phyloP scores from a whole-genome alignment of 2,888 invertebrate species.

The Phalera bucephala region DNA sequence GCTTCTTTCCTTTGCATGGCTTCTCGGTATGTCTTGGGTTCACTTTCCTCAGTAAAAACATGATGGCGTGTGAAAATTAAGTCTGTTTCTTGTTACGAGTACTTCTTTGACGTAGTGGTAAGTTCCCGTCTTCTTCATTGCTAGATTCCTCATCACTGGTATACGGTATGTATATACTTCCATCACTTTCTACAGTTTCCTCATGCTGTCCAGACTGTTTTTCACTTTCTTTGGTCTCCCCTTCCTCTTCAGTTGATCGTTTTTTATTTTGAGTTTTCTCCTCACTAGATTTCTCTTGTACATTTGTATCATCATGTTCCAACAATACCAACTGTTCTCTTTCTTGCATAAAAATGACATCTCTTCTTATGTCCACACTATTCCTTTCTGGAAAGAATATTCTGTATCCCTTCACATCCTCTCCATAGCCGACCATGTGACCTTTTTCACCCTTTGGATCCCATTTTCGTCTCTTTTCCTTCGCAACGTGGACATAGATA shows the following conservation, averaged over 20 bases:
- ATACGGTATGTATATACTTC: neutral
- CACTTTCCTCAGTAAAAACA: constrained; percentile 1
- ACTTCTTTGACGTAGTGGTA: neutral
- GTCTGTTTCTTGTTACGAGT: neutral
- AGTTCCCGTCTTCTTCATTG: too few species aligned
- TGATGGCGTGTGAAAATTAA: neutral
- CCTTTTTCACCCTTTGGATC: constrained; percentile 1
- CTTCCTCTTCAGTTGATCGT: neutral
- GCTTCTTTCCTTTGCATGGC: neutral
- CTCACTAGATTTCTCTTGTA: neutral
- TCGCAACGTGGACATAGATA: constrained; percentile 2
- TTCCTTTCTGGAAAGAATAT: constrained; percentile 1
- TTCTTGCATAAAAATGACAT: constrained; percentile 1
- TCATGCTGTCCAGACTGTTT: neutral
- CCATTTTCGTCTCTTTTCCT: constrained; percentile 2
- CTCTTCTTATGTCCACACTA: constrained; percentile 1
- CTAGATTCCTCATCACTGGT: neutral
- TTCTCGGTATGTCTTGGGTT: neutral
- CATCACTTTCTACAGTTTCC: neutral
- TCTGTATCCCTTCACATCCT: constrained; percentile 3
- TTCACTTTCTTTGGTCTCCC: neutral
- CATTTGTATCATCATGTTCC: too few species aligned
- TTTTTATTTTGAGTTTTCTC: neutral
- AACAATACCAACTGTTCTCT: neutral
- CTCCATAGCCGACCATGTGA: neutral